These are phyloP conservation scores for Bombus turneri DNA, from an alignment of 1,140 invertebrate species.

Conservation along the genomic window DNA sequence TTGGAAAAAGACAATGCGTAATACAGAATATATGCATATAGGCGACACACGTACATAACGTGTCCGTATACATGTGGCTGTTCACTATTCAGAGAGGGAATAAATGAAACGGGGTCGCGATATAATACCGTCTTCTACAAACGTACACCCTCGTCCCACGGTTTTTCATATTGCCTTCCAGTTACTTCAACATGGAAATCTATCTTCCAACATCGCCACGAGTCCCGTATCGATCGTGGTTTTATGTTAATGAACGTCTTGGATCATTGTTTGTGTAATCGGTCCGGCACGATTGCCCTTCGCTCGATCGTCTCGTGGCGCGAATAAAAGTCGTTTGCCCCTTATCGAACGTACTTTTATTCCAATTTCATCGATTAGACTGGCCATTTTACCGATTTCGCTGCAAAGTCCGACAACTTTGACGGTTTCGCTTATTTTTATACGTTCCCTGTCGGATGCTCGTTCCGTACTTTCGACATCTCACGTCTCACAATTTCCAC, in stretches of 20 bases:
- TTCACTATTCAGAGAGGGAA: slow-evolving; percentile 64
- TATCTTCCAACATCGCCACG: slow-evolving; percentile 6
- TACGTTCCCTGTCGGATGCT: too few relatives aligned
- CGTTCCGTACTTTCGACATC: too few relatives aligned
- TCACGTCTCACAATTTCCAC: too few relatives aligned
- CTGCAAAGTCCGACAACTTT: too few relatives aligned
- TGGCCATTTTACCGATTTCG: too few relatives aligned
- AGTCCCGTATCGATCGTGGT: neutral
- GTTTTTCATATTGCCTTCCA: slow-evolving; percentile 58
- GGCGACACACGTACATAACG: neutral
- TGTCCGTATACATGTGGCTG: slow-evolving; percentile 2
- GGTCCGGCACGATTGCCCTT: neutral
- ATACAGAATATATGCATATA: slow-evolving; percentile 6
- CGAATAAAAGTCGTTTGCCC: neutral
- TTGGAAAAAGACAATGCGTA: slow-evolving; percentile 50
- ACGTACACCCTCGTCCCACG: slow-evolving; percentile 21
- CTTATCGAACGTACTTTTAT: too few relatives aligned
- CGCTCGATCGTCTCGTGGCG: too few relatives aligned
- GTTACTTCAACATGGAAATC: slow-evolving; percentile 51
- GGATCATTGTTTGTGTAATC: neutral
- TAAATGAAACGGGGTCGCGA: slow-evolving; percentile 66
- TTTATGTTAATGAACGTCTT: slow-evolving; percentile 46
- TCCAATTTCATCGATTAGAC: too few relatives aligned
- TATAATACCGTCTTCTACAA: slow-evolving; percentile 58
- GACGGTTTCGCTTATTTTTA: too few relatives aligned